These are phyloP conservation scores for Teleopsis dalmanni DNA, from an alignment of 1,140 invertebrate genomes.

Conservation along the genomic window DNA sequence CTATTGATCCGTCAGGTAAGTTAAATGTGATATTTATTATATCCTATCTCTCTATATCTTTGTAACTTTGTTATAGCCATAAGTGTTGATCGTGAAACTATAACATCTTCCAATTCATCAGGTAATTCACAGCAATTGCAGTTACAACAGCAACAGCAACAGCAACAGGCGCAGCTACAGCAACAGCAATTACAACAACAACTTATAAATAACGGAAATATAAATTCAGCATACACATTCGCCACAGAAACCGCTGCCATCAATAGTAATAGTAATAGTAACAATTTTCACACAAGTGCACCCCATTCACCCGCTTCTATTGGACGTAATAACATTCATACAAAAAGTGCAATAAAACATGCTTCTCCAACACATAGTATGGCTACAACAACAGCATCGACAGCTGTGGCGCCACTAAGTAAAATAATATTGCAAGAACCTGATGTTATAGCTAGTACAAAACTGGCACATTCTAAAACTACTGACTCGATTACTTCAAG, in stretches of 20 bases:
- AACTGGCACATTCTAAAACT: slow-evolving; percentile 51
- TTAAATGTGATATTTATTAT: neutral
- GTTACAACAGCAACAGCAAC: slow-evolving; percentile 20
- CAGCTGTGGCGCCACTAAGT: neutral
- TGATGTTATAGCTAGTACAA: slow-evolving; percentile 90
- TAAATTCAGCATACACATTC: too few species aligned
- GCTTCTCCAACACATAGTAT: slow-evolving; percentile 1
- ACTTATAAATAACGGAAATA: too few species aligned
- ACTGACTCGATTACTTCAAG: slow-evolving; percentile 41
- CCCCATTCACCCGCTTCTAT: neutral
- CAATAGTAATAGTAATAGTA: neutral
- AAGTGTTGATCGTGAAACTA: slow-evolving; percentile 38
- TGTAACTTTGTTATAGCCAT: slow-evolving; percentile 19
- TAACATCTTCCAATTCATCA: slow-evolving; percentile 20
- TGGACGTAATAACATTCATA: neutral
- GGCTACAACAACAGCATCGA: neutral
- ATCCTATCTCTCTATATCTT: neutral
- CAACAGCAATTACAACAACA: slow-evolving; percentile 5
- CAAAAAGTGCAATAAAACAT: neutral
- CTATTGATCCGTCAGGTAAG: slow-evolving; percentile 49
- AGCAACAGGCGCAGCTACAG: slow-evolving; percentile 13
- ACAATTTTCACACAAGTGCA: too few species aligned
- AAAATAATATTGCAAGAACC: slow-evolving; percentile 64
- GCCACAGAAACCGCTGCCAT: too few species aligned
- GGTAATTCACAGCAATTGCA: slow-evolving; percentile 26